Evolutionary conservation across 2,797 vertebrate genomes (phyloP).

Genomic region (Hoplostethus mediterraneus): DNA sequence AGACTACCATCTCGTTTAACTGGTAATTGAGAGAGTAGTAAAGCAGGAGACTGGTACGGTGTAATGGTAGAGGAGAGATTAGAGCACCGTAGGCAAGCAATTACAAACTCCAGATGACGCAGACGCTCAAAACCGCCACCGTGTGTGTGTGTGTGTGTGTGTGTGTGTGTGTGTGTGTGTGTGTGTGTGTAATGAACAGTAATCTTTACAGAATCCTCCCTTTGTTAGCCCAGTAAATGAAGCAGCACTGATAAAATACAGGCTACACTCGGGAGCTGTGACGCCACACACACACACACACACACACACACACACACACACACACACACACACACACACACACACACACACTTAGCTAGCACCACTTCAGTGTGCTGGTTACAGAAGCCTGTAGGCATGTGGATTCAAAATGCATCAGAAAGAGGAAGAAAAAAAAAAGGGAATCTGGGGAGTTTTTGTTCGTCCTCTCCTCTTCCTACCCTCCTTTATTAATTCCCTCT

Average conservation of each 20-base stretch:
- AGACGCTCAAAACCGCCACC: conserved; percentile 58
- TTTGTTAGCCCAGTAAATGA: conserved; percentile 61
- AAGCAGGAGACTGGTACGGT: conserved; percentile 43
- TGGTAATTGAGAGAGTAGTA: conserved; percentile 40
- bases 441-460: conserved; percentile 30
- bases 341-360: background rate
- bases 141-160: background rate
- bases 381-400: conserved; percentile 65
- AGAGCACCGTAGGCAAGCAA: conserved; percentile 60
- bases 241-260: conserved; percentile 60
- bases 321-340: background rate
- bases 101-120: conserved; percentile 77
- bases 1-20: conserved; percentile 1
- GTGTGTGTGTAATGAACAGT: conserved; percentile 50
- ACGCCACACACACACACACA: conserved; percentile 12
- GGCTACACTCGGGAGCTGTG: conserved; percentile 38
- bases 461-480: background rate
- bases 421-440: conserved; percentile 16
- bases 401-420: conserved; percentile 58
- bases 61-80: conserved; percentile 56
- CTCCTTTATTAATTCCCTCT: no score
- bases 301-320: background rate
- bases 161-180: conserved; percentile 12
- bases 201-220: conserved; percentile 41
- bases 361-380: conserved; percentile 52